Percentiles rank a stretch among this genome's conserved stretches.
These are phyloP conservation scores for Eurytoma adleriae DNA, from an alignment of 2,888 invertebrate genomes.

Conservation along the genomic window DNA sequence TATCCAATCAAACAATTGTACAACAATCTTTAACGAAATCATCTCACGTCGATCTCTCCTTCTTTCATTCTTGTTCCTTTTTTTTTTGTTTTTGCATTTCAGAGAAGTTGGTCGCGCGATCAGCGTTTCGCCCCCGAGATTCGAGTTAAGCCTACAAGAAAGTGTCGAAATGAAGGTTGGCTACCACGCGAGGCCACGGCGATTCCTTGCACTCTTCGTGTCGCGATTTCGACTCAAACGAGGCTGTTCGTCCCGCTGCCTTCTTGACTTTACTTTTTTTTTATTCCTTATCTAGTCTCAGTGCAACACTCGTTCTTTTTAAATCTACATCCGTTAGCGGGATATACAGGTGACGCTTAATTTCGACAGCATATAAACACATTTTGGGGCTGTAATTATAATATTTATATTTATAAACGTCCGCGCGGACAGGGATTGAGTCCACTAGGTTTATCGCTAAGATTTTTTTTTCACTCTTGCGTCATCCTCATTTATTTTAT, in stretches of 20 bases:
- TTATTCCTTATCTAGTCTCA: not conserved
- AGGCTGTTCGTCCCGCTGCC: too few relatives aligned
- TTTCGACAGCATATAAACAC: constrained; percentile 48
- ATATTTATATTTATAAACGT: constrained; percentile 49
- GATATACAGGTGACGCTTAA: constrained; percentile 38
- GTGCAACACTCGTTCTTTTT: not conserved
- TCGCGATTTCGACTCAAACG: too few relatives aligned
- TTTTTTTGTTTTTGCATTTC: not conserved
- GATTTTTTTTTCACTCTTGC: constrained; percentile 33
- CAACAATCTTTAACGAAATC: too few relatives aligned
- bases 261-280: too few relatives aligned
- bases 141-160: constrained; percentile 40
- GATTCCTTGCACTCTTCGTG: too few relatives aligned
- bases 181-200: constrained; percentile 31
- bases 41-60: not conserved
- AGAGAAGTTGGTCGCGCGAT: constrained; percentile 61
- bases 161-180: constrained; percentile 44
- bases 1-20: too few relatives aligned
- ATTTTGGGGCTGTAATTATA: constrained; percentile 41
- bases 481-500: constrained; percentile 20
- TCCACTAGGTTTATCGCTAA: constrained; percentile 38
- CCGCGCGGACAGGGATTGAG: constrained; percentile 40
- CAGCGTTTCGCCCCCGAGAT: constrained; percentile 46
- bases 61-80: constrained; percentile 6
- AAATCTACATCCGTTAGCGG: constrained; percentile 33